These are phyloP conservation scores for Heliconius aoede DNA, from an alignment of 2,888 invertebrate genomes.

Conservation along the genomic window DNA sequence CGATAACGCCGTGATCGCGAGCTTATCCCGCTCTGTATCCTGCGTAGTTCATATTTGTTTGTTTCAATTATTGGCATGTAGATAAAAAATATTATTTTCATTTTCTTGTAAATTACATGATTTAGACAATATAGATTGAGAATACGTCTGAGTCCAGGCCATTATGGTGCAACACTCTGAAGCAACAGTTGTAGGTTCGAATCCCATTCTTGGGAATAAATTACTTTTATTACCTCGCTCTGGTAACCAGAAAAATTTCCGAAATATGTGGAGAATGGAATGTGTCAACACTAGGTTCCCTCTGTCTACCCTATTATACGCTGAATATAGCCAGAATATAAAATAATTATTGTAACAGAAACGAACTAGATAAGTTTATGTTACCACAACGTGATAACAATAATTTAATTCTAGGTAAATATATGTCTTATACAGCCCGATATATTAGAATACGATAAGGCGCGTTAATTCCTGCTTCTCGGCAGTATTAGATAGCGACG, in stretches of 20 bases:
- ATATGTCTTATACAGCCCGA: neutral
- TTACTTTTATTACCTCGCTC: no score
- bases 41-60: neutral
- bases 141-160: no score
- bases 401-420: neutral
- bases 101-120: no score
- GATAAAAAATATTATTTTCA: no score
- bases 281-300: neutral
- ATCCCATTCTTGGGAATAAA: no score
- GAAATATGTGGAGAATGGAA: neutral
- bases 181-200: no score
- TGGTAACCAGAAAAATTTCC: neutral
- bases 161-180: no score
- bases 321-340: neutral
- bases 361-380: neutral
- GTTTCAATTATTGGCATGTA: neutral
- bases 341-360: neutral
- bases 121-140: no score
- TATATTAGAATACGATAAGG: constrained; percentile 28
- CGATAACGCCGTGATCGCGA: constrained; percentile 1
- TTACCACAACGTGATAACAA: neutral
- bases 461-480: constrained; percentile 30
- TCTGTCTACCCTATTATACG: neutral
- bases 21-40: constrained; percentile 24
- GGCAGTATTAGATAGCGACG: neutral